Percentiles rank a stretch among this genome's conserved stretches.
Evolutionary conservation across 2,113 vertebrate species (phyloP).

Genomic region (Aleadryas rufinucha): DNA sequence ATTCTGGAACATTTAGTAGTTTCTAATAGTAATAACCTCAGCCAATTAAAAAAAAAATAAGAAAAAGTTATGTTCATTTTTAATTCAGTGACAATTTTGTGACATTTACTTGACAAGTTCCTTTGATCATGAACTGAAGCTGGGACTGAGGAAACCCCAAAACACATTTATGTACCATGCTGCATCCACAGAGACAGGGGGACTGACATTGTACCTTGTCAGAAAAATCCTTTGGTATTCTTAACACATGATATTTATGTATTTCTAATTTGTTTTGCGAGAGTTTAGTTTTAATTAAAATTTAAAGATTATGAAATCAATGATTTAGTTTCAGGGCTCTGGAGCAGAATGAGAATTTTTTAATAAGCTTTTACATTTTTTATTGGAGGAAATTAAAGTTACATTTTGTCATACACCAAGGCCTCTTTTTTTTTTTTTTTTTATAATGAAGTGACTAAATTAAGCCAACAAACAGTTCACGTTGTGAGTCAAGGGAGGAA

Average conservation of each 20-base stretch:
- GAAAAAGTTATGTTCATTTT: not conserved
- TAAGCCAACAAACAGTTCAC: not conserved
- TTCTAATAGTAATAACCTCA: not conserved
- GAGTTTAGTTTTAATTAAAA: slow-evolving; percentile 66
- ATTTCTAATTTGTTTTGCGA: slow-evolving; percentile 57
- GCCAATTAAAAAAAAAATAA: not conserved
- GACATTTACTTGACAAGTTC: not conserved
- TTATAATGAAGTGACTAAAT: not conserved
- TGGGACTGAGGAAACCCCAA: not conserved
- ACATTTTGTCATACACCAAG: not conserved
- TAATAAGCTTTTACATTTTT: slow-evolving; percentile 56
- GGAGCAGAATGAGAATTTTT: slow-evolving; percentile 40
- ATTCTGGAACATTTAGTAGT: not conserved
- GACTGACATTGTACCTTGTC: slow-evolving; percentile 19
- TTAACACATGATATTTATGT: slow-evolving; percentile 28
- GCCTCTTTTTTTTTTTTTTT: not conserved
- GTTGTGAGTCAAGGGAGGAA: not conserved
- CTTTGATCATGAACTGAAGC: slow-evolving; percentile 44
- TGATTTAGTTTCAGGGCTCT: slow-evolving; percentile 48
- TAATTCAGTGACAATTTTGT: not conserved
- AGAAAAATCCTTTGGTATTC: slow-evolving; percentile 48
- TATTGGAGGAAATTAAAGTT: slow-evolving; percentile 43
- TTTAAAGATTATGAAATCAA: slow-evolving; percentile 61
- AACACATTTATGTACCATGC: not conserved
- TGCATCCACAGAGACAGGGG: not conserved